phyloP scores from a whole-genome alignment of 2,113 vertebrate genomes.

The Myrmecophaga tridactyla region DNA sequence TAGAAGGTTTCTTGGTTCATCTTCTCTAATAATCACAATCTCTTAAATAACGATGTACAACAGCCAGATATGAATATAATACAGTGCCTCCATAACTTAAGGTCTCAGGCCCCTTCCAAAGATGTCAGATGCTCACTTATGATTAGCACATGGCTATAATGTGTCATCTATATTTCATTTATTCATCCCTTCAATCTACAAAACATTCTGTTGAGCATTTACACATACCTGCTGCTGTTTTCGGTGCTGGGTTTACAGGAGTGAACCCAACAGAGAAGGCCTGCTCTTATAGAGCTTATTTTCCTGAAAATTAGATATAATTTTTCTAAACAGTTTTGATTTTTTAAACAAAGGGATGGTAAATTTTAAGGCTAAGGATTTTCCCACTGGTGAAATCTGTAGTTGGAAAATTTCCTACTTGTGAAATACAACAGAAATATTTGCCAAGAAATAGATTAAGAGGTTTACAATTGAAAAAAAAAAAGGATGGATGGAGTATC shows the following conservation, averaged over 20 bases:
- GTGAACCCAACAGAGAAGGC: neutral
- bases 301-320: neutral
- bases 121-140: neutral
- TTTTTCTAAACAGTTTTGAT: neutral
- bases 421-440: neutral
- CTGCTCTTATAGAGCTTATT: neutral
- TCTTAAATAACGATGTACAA: neutral
- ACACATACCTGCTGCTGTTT: neutral
- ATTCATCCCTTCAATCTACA: neutral
- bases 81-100: neutral
- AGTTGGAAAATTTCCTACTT: neutral
- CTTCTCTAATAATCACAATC: neutral
- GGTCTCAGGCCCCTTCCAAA: neutral
- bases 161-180: neutral
- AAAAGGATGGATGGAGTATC: neutral
- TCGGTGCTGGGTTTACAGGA: neutral
- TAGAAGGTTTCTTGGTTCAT: neutral
- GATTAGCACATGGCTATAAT: neutral
- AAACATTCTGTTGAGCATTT: neutral
- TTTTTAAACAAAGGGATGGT: constrained; percentile 11
- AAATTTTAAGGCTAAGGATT: neutral
- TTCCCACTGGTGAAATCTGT: neutral
- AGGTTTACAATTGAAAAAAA: neutral
- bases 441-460: neutral
- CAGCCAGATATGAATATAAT: neutral